Evolutionary conservation across 2,888 invertebrate genomes (phyloP).

Genomic region (Eilema griseolum): DNA sequence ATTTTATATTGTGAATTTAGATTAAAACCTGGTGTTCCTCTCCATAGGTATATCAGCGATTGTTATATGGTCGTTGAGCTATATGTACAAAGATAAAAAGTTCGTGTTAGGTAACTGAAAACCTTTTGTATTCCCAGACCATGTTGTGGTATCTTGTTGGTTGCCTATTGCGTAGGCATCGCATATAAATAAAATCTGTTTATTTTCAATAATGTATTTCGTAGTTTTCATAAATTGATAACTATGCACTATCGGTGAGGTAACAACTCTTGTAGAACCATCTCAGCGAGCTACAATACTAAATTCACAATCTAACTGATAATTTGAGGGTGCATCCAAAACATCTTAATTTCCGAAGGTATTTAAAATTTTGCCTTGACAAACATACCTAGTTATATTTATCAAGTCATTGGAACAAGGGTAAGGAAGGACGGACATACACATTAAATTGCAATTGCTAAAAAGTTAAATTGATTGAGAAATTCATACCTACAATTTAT

Average conservation of each 20-base stretch:
- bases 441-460: slow-evolving; percentile 5
- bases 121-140: background rate
- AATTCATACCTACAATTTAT: slow-evolving; percentile 19
- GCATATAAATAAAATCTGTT: slow-evolving; percentile 11
- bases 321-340: slow-evolving; percentile 73
- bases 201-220: slow-evolving; percentile 79
- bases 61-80: too few relatives aligned
- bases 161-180: background rate
- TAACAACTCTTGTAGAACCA: slow-evolving; percentile 83
- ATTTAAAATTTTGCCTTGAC: slow-evolving; percentile 11
- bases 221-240: slow-evolving; percentile 82
- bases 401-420: slow-evolving; percentile 25
- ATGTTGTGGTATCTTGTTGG: background rate
- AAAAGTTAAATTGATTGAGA: background rate
- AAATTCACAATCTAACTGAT: slow-evolving; percentile 77
- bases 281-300: slow-evolving; percentile 75
- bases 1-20: too few relatives aligned
- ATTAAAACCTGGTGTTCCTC: too few relatives aligned
- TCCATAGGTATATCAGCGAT: too few relatives aligned
- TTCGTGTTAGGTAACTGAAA: too few relatives aligned
- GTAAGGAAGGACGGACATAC: slow-evolving; percentile 7
- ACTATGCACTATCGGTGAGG: slow-evolving; percentile 86
- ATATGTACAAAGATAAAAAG: too few relatives aligned
- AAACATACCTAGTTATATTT: slow-evolving; percentile 6
- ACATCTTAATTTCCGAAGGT: slow-evolving; percentile 44